Evolutionary conservation across 2,113 vertebrate species (phyloP).

Genomic region (Sarotherodon lohbergeri): DNA sequence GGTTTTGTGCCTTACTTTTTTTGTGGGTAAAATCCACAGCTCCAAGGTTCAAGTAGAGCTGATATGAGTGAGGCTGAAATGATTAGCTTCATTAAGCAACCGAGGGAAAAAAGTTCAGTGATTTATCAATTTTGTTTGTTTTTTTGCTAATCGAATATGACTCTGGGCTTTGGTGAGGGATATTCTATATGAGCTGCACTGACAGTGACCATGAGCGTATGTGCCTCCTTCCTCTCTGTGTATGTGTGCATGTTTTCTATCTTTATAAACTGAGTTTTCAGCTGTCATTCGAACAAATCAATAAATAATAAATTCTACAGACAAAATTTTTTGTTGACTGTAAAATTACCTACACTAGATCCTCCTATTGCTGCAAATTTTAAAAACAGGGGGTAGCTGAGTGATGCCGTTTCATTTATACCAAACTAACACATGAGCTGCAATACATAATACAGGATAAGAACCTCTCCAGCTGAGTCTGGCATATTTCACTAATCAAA

Average conservation of each 20-base stretch:
- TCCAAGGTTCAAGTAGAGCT: not conserved
- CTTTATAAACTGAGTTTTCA: not conserved
- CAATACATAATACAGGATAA: not conserved
- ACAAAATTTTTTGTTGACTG: not conserved
- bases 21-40: not conserved
- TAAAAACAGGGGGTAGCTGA: accelerated
- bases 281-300: not conserved
- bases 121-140: not conserved
- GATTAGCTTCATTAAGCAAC: not conserved
- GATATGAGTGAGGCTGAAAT: not conserved
- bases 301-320: not conserved
- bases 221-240: not conserved
- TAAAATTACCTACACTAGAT: not conserved
- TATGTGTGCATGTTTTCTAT: not conserved
- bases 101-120: not conserved
- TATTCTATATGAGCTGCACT: not conserved
- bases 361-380: not conserved
- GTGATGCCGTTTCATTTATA: not conserved
- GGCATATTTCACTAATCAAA: not conserved
- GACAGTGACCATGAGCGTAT: not conserved
- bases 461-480: not conserved
- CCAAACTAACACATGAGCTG: not conserved
- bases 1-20: not conserved
- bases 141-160: not conserved
- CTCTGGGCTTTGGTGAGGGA: not conserved